These are phyloP conservation scores for Origma solitaria DNA, from an alignment of 2,113 vertebrate genomes.

Conservation along the genomic window DNA sequence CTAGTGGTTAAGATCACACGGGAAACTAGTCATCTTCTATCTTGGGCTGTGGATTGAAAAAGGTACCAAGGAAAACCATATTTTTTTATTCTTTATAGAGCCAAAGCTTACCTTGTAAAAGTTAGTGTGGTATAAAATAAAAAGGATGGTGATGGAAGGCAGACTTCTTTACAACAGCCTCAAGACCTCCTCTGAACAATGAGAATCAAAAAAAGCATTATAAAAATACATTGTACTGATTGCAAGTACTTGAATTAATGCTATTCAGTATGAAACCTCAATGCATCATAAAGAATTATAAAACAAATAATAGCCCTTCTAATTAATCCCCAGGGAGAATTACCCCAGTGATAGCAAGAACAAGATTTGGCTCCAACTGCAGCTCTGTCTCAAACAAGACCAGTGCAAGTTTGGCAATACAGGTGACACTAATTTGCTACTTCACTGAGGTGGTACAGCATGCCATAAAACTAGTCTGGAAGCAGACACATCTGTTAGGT, in stretches of 20 bases:
- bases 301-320: not conserved
- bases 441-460: not conserved
- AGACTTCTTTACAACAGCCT: not conserved
- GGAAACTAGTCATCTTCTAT: not conserved
- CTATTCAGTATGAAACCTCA: not conserved
- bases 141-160: not conserved
- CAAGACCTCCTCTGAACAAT: not conserved
- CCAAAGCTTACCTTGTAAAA: not conserved
- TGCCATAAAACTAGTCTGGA: not conserved
- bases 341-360: not conserved
- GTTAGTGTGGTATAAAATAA: not conserved
- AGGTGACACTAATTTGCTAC: not conserved
- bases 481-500: not conserved
- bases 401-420: not conserved
- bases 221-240: not conserved
- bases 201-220: not conserved
- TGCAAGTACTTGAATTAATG: not conserved
- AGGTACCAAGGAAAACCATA: not conserved
- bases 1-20: not conserved
- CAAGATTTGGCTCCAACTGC: not conserved
- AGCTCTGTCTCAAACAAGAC: not conserved
- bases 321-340: not conserved
- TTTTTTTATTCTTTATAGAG: not conserved
- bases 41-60: not conserved
- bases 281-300: not conserved